Evolutionary conservation across 1,140 invertebrate species (phyloP), one percentile per base, ranked within the genome.

Genomic region (Battus philenor): DNA sequence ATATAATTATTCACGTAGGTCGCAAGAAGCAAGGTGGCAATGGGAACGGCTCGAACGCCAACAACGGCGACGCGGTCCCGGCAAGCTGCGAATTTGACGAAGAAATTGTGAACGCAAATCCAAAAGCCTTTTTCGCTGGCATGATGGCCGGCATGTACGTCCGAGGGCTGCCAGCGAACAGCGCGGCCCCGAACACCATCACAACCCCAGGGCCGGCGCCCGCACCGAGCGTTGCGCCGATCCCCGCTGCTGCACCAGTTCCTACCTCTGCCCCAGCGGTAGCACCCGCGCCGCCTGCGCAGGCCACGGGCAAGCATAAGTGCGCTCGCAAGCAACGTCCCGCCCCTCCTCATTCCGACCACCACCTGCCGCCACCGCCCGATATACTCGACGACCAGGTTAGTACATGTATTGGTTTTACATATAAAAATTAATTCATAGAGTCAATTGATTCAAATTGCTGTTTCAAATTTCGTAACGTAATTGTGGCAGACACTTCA

Each of bases 281-380:
- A 1, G 30, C 30, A 2, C 12, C 30, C 4, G 6, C 30, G 1
- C 4, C 30, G 0, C 9, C 27, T 0, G 5, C 13, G 2, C 8
- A 3, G 2, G 5, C 30, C 5, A 11, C 30, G 6, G 13, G 5
- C 13, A 20, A 20, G 6, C 71, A 79, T 73, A 83, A 83, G 73
- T 72, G 71, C 50, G 57, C 69, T 34, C 71, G 79, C 57, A 83
- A 83, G 53, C 72, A 75, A 50, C 70, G 74, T 33, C 55, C 55
- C 49, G 71, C 71, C 44, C 64, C 68, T 27, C 69, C 68, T 1
- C 71, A 73, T 63, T 66, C 71, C 59, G 80, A 84, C 68, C 80
- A 81, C 72, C 80, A 84, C 65, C 65, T 84, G 51, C 80, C 80
- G 49, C 80, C 80, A 50, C 80, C 80, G 68, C 80, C 80, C 0